Conservation (phyloP, 2,797 vertebrate genomes). For the Sandelia bainsii region DNA sequence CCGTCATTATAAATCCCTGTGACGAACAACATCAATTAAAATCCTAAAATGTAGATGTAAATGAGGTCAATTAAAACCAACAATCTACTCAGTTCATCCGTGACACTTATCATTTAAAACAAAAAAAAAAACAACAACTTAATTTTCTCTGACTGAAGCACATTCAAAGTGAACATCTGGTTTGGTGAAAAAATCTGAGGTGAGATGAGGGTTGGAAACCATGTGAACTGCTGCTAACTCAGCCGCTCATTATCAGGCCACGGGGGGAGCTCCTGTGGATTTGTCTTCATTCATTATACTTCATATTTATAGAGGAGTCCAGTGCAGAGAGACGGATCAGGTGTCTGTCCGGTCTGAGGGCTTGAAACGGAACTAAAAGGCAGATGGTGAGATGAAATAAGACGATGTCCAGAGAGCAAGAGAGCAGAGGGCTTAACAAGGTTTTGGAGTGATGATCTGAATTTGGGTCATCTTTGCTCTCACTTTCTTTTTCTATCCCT, state of each 20-base stretch:
- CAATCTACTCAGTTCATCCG: constrained; percentile 32
- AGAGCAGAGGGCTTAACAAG: constrained; percentile 67
- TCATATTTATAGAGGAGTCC: constrained; percentile 63
- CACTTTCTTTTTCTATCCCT: not conserved
- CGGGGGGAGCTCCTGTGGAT: constrained; percentile 41
- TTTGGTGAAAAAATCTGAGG: constrained; percentile 57
- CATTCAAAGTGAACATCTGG: constrained; percentile 51
- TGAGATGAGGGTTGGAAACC: constrained; percentile 47
- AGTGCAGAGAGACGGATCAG: constrained; percentile 50
- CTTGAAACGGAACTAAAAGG: constrained; percentile 67
- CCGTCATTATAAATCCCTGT: constrained; percentile 39
- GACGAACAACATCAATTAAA: constrained; percentile 39
- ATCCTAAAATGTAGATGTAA: constrained; percentile 44
- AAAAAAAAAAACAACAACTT: constrained; percentile 19
- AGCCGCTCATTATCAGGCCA: constrained; percentile 62
- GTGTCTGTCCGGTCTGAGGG: constrained; percentile 63
- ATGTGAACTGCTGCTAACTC: constrained; percentile 49
- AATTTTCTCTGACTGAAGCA: constrained; percentile 41
- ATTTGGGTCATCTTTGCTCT: constrained; percentile 25
- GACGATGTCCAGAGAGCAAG: constrained; percentile 54
- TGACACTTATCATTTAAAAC: constrained; percentile 52
- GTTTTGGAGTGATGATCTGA: constrained; percentile 47
- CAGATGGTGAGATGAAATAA: constrained; percentile 70
- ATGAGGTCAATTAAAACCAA: constrained; percentile 61
- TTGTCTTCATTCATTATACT: constrained; percentile 62